Base-by-base conservation (phyloP, 2,888 invertebrate genomes). In the Magallana nippona region DNA sequence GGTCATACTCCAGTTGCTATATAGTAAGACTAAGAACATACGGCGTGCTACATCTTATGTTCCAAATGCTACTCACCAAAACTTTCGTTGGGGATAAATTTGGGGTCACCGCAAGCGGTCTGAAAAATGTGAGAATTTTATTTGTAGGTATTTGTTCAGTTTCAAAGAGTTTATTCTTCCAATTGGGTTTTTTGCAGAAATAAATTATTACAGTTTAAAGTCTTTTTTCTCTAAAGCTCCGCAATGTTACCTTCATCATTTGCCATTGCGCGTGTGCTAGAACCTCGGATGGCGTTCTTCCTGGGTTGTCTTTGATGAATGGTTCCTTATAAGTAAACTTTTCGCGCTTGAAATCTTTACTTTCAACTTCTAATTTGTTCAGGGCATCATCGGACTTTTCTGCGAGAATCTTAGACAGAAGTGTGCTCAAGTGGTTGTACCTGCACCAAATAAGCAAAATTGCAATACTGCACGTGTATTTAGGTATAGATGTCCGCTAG, bases 391-490 rank as follows among this genome's bases (percentile, higher is more conserved):
- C 85, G 1, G 87, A 84, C 19, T 85, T 82, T 1, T 84, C 83
- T 3, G 87, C 89, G 79, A 91, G 84, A 17, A 88, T 79, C 1
- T 78, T 84, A 1, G 90, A 78, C 10, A 91, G 83, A 60, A 91
- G 79, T 32, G 83, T 84, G 2, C 88, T 83, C 78, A 91, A 80
- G 78, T 90, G 90, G n/a, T 91, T 89, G 81, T 91, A 91, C 32
- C 90, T 91, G 79, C 0, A 27, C 8, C 44, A 44, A 44, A 44
- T 44, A 44, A 44, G 44, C 44, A 44, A 44, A 44, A 44, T 44
- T 44, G 44, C 8, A 5, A 44, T 44, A 44, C n/a, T n/a, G n/a
- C n/a, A n/a, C n/a, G 44, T 44, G 44, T 8, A 8, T 44, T 44
- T 8, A 3, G 44, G 44, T 44, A 44, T 3, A 44, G 44, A 44